Evolutionary conservation across 2,113 vertebrate genomes (phyloP), one percentile per base, ranked within the genome.

Genomic region (Reinhardtius hippoglossoides): DNA sequence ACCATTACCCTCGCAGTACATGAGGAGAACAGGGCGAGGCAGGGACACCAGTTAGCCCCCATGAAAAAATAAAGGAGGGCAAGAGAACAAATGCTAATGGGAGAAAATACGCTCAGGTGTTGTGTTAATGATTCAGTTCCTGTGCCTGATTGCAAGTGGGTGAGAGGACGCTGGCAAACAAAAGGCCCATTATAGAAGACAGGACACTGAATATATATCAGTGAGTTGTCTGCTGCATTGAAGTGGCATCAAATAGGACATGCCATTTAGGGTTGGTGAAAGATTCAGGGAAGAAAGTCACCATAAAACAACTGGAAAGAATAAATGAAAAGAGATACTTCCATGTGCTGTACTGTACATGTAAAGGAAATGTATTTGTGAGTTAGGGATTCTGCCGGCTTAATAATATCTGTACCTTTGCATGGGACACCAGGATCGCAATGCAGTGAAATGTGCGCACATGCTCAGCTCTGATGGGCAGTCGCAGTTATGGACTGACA

Each of bases 401-500:
- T 58, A 56, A 78, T 61, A 6, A 9, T 31, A 78, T 70, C 18
- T 62, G 65, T 42, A 70, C 35, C 59, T 69, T 81, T 67, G 40
- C 26, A 54, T 31, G 59, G 24, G 42, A 71, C 5, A 26, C 62
- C 55, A 48, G 62, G 35, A 63, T 65, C 5, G 3, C 24, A 58
- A 31, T 74, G 26, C 57, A 42, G 67, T 37, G 20, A 18, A 44
- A 35, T 56, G 61, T 44, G 4, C 40, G 60, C 2, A 2, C 24
- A 24, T 66, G 40, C 57, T 55, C 50, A n/a, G 23, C 31, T 35
- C 37, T 1, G 3, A 31, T 13, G 63, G 40, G 35, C 60, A 78
- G 70, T 67, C 27, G 8, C 48, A 83, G 64, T 65, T 62, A 69
- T 50, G 63, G 82, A 87, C 72, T 89, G 88, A 89, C 84, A 86